phyloP scores from a whole-genome alignment of 2,113 vertebrate genomes.

The Crypturellus undulatus region DNA sequence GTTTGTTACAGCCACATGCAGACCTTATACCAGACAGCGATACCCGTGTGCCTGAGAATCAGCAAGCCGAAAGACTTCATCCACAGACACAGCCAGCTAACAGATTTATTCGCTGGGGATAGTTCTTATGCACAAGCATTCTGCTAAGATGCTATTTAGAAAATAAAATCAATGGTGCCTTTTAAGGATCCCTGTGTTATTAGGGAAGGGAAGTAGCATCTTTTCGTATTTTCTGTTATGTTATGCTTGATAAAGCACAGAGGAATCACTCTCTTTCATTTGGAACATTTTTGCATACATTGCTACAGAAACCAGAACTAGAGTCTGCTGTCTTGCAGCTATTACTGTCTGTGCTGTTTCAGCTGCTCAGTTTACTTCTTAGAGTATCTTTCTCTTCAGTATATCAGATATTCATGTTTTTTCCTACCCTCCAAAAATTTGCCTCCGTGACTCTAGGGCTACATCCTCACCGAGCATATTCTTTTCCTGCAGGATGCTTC shows the following conservation, averaged over 20 bases:
- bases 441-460: not conserved
- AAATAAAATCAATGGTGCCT: conserved; percentile 45
- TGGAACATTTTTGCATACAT: not conserved
- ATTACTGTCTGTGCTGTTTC: conserved; percentile 11
- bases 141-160: conserved; percentile 19
- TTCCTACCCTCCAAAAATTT: not conserved
- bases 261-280: not conserved
- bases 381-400: not conserved
- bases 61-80: conserved; percentile 25
- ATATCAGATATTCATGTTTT: not conserved
- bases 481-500: not conserved
- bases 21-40: not conserved
- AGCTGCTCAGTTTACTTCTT: not conserved
- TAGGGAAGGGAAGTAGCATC: not conserved
- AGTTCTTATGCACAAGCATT: conserved; percentile 9
- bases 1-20: conserved; percentile 50
- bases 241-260: conserved; percentile 20
- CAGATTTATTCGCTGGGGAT: conserved; percentile 45
- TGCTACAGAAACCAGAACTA: conserved; percentile 9
- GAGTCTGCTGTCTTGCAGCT: conserved; percentile 24
- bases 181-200: conserved; percentile 24
- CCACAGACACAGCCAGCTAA: conserved; percentile 25
- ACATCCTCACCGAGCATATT: not conserved
- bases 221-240: conserved; percentile 29
- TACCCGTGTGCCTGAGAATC: conserved; percentile 44